A percentile compares a stretch with the other conserved stretches of the same genome.
Conservation (phyloP, 2,797 vertebrate species). For the Ambastaia sidthimunki region DNA sequence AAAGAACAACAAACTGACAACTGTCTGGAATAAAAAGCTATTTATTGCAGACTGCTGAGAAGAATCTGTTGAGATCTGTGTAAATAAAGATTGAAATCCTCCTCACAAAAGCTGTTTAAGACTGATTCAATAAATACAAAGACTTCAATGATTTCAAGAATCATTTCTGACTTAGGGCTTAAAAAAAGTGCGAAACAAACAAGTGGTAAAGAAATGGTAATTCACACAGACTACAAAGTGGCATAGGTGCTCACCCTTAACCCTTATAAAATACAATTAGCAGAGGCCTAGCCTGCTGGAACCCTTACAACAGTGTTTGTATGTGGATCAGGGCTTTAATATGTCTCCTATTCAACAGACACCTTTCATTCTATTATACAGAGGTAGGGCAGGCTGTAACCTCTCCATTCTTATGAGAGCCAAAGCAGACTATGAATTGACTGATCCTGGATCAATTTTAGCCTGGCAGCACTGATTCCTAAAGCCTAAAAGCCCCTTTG, state of each 20-base stretch:
- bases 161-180: neutral
- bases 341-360: constrained; percentile 16
- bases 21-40: constrained; percentile 62
- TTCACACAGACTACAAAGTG: constrained; percentile 2
- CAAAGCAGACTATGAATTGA: constrained; percentile 4
- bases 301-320: constrained; percentile 2
- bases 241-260: neutral
- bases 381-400: neutral
- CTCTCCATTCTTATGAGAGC: neutral
- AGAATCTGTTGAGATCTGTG: constrained; percentile 63
- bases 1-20: constrained; percentile 47
- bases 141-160: too few species aligned
- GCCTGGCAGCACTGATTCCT: neutral
- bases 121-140: constrained; percentile 18
- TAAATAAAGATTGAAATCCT: constrained; percentile 75
- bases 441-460: neutral
- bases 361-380: constrained; percentile 36
- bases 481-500: constrained; percentile 24
- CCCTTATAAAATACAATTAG: neutral
- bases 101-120: constrained; percentile 14
- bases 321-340: constrained; percentile 32
- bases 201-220: neutral
- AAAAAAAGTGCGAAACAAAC: constrained; percentile 13
- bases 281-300: neutral
- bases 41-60: constrained; percentile 76